Evolutionary conservation across 2,113 vertebrate genomes (phyloP).

Genomic region (Antechinus stuartii): DNA sequence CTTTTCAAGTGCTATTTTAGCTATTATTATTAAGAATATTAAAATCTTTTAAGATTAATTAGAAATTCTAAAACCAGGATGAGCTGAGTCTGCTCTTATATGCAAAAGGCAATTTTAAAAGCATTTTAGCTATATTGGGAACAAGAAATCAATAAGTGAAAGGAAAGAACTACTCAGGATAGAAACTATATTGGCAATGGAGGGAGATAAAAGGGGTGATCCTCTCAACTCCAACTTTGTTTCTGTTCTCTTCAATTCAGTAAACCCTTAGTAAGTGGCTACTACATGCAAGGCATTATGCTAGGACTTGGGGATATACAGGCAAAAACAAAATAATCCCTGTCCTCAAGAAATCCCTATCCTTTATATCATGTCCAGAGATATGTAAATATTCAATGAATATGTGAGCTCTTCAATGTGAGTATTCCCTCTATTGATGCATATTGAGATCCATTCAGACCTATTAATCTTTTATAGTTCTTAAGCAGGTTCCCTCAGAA

Average conservation of each 20-base stretch:
- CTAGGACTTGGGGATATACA: background rate
- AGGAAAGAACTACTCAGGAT: background rate
- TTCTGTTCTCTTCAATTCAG: background rate
- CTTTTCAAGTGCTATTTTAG: background rate
- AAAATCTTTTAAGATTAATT: background rate
- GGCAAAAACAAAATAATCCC: background rate
- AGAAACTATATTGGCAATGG: background rate
- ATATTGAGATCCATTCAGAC: background rate
- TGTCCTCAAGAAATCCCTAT: background rate
- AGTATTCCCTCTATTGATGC: background rate
- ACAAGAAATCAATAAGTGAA: background rate
- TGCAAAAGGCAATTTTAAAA: background rate
- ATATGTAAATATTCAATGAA: background rate
- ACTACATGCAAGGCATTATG: background rate
- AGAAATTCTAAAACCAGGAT: background rate
- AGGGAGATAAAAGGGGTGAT: background rate
- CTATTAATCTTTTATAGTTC: background rate
- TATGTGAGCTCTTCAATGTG: too few species aligned
- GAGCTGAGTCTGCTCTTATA: background rate
- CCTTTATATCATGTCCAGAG: background rate
- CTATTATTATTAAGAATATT: background rate
- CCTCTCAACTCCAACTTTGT: background rate
- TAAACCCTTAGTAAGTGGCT: background rate
- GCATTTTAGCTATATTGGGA: background rate
- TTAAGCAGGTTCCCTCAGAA: too few species aligned